These are phyloP conservation scores for Nothoprocta pentlandii DNA, from an alignment of 2,113 vertebrate species.

Conservation along the genomic window DNA sequence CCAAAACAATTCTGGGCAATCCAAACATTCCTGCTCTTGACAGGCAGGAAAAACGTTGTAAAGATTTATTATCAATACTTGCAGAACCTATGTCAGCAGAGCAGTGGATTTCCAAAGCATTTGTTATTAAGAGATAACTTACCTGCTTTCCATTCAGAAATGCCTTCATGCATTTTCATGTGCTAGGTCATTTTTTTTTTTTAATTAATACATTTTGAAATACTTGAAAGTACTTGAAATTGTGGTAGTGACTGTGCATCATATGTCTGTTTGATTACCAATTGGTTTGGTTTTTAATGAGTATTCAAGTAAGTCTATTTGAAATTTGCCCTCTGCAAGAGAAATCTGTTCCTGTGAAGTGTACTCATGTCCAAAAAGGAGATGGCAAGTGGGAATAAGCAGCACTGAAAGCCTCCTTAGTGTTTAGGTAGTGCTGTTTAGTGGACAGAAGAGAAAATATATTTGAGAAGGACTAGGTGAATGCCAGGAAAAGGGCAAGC, in stretches of 20 bases:
- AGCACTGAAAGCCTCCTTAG: not conserved
- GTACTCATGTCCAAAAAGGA: not conserved
- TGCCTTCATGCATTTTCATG: not conserved
- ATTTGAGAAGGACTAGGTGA: not conserved
- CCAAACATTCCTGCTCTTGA: too few relatives aligned
- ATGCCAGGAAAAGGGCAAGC: not conserved
- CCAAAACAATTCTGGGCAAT: not conserved
- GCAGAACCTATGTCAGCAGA: not conserved
- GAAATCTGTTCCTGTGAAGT: not conserved
- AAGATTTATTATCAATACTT: not conserved
- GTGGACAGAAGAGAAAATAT: not conserved
- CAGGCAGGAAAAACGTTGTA: not conserved
- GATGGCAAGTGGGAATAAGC: not conserved
- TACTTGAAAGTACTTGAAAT: not conserved
- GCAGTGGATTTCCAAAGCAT: not conserved
- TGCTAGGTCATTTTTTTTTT: not conserved
- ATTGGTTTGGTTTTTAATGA: not conserved
- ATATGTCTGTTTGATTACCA: not conserved
- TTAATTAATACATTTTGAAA: not conserved
- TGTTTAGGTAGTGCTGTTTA: not conserved
- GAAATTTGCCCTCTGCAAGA: not conserved
- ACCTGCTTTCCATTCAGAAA: not conserved
- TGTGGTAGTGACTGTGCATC: not conserved
- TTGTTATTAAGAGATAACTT: not conserved
- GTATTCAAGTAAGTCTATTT: not conserved